Base-by-base conservation (phyloP, 2,888 invertebrate species). In the Oeneis ivallda region DNA sequence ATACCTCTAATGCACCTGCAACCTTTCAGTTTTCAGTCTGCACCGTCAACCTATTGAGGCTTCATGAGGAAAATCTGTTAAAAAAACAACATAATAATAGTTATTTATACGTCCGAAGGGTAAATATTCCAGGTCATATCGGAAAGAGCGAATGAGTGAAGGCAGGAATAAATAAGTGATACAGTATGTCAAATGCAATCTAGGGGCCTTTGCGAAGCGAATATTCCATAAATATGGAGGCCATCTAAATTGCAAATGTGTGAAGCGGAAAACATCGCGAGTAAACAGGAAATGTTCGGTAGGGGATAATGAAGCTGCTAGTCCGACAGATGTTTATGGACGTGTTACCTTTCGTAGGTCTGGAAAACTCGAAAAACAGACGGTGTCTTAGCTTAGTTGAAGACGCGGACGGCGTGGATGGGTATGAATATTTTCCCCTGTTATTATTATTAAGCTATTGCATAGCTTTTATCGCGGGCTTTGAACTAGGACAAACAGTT, bases 201-300 rank as follows among this genome's bases (percentile, higher is more conserved):
- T 65, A 65, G 68, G 17, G 41, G 68, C 65, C 67, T 68, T 68
- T 62, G 59, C 62, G 53, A 62, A 45, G 49, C 68, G 53, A n/a
- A n/a, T 62, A 65, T 67, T 66, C 67, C 69, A 69, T 69, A 69
- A 69, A 69, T 65, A 67, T 69, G 69, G 65, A 69, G 43, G 41
- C 54, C 39, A 69, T 69, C 62, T 69, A 67, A 69, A 67, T 67
- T 69, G 67, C 65, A 65, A 69, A 65, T 67, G 62, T 54, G 61
- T 34, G 64, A 49, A 59, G 59, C 67, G 62, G 64, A 69, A 69
- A 62, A 67, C 57, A 66, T 62, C 62, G 59, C 47, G 61, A 59
- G 65, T 65, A 65, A 68, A 68, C 65, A 65, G 62, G 49, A 58
- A 68, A 60, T 65, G 41, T 65, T 65, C 52, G 65, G 49, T 52